Base-by-base conservation (phyloP, 2,888 invertebrate genomes). In the Exocentrus adspersus region DNA sequence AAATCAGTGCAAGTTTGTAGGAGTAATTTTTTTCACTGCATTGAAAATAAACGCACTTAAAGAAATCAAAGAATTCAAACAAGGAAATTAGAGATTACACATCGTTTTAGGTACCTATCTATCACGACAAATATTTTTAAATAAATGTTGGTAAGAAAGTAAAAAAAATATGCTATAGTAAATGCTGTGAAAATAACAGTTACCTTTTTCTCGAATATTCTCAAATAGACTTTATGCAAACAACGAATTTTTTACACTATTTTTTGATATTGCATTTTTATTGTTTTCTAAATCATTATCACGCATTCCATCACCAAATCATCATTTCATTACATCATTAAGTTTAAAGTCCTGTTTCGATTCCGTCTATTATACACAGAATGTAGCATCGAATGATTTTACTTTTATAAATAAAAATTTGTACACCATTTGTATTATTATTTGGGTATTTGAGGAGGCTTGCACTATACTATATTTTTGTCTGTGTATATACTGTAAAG, bases 401-500 rank as follows among this genome's bases (percentile, higher is more conserved):
- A 30, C 7, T 50, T n/a, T n/a, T n/a, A n/a, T n/a, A 43, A 43
- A 64, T 53, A 48, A 42, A 37, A 30, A 48, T 54, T 42, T 54
- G 59, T 50, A 37, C 16, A 46, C n/a, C 41, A 10, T 43, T 43
- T 54, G 54, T 54, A 14, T 54, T 54, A 54, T 54, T 53, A 41
- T 53, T 43, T 54, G 16, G 2, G 42, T 12, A 41, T 14, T 24
- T 0, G 14, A 53, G 21, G 41, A 41, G 53, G 53, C 53, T 53
- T 52, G 16, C 1, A 41, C 37, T 20, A 20, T 48, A 21, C 41
- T 53, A 7, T 37, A 16, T 14, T 28, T 28, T 43, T 62, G 30
- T 65, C 53, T 53, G 24, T 75, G 73, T 76, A 73, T 57, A 77
- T 77, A 75, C 70, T 77, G 74, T 74, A 73, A 53, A 65, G 63